phyloP scores from a whole-genome alignment of 2,888 invertebrate genomes.

The Tetranychus piercei region DNA sequence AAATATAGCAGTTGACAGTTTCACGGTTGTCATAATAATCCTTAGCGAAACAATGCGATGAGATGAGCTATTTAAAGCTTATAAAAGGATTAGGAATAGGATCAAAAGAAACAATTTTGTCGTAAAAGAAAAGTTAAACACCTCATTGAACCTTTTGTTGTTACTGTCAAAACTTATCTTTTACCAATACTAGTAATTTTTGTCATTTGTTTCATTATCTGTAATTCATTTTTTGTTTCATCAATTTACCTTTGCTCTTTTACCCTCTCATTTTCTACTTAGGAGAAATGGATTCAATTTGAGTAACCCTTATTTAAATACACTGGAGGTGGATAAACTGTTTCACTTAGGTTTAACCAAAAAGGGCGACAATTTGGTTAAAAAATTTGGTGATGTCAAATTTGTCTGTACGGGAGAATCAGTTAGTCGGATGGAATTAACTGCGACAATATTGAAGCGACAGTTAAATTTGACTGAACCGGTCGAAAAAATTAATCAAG shows the following conservation, averaged over 20 bases:
- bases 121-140: not conserved
- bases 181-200: not conserved
- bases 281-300: conserved; percentile 1
- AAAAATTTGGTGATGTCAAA: conserved; percentile 92
- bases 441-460: conserved; percentile 71
- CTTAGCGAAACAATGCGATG: no score
- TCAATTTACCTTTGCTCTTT: not conserved
- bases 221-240: not conserved
- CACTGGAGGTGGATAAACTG: conserved; percentile 80
- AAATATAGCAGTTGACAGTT: no score
- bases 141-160: not conserved
- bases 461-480: conserved; percentile 71
- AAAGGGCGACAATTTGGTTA: conserved; percentile 67
- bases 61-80: no score
- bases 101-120: no score
- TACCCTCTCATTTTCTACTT: not conserved
- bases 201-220: not conserved
- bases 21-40: no score
- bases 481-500: conserved; percentile 59
- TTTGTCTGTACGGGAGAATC: conserved; percentile 95
- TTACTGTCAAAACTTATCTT: not conserved
- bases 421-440: conserved; percentile 77
- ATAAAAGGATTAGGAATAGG: no score
- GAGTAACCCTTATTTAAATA: conserved; percentile 62
- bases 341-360: conserved; percentile 81